Evolutionary conservation across 2,113 vertebrate genomes (phyloP).

Genomic region (Gymnorhina tibicen): DNA sequence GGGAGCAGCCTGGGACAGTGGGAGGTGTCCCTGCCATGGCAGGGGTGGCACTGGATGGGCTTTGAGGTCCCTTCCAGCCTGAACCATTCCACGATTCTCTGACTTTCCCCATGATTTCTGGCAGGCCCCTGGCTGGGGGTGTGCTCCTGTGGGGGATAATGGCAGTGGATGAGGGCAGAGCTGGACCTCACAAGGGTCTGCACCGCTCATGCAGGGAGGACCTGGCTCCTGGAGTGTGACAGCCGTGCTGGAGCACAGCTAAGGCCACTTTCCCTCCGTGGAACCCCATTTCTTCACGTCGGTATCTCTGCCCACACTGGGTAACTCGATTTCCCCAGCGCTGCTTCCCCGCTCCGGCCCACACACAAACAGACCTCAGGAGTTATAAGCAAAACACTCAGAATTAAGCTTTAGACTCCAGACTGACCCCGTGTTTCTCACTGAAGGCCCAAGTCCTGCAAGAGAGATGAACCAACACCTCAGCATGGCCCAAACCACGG

Average conservation of each 20-base stretch:
- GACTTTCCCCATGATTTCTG: background rate
- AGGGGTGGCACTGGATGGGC: rapidly evolving
- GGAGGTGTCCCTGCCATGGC: background rate
- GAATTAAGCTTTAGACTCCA: background rate
- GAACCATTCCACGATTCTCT: background rate
- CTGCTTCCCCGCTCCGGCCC: background rate
- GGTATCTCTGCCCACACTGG: rapidly evolving
- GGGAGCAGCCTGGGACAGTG: background rate
- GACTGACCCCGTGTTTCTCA: background rate
- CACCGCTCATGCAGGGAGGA: rapidly evolving
- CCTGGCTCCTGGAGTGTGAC: background rate
- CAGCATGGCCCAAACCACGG: background rate
- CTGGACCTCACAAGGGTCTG: background rate
- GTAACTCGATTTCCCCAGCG: rapidly evolving
- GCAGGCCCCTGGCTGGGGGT: background rate
- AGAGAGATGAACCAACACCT: background rate
- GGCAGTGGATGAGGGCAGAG: rapidly evolving
- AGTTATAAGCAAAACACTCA: background rate
- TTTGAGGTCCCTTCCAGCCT: background rate
- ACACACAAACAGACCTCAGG: background rate
- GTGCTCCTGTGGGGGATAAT: rapidly evolving
- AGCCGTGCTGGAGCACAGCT: background rate
- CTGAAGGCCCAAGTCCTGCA: background rate
- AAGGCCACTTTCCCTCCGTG: background rate
- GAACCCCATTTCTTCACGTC: no score